These are phyloP conservation scores for Catalaphyllia jardinei DNA, from an alignment of 64 coral and sea anemone genomes.

Conservation along the genomic window DNA sequence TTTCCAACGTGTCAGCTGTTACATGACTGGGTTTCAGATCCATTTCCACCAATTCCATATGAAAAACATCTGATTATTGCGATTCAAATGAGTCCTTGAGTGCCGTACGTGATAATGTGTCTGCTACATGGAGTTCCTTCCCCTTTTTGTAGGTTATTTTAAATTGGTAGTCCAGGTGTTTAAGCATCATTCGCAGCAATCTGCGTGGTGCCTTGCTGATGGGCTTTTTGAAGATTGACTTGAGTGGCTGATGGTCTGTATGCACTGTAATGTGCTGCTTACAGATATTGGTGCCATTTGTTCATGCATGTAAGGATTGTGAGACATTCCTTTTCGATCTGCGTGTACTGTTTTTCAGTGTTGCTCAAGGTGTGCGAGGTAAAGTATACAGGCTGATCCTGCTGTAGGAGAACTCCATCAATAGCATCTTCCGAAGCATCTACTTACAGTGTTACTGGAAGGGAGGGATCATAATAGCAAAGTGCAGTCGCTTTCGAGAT, in stretches of 20 bases:
- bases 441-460: constrained; percentile 56
- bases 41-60: constrained; percentile 48
- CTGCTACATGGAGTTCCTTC: constrained; percentile 41
- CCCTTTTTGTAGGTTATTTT: constrained; percentile 2
- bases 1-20: constrained; percentile 21
- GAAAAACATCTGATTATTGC: constrained; percentile 61
- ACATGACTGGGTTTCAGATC: constrained; percentile 23
- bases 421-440: constrained; percentile 48
- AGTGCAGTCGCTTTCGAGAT: constrained; percentile 30
- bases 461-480: constrained; percentile 7
- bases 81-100: not conserved
- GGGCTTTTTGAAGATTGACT: constrained; percentile 44
- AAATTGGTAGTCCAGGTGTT: constrained; percentile 26
- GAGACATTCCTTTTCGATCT: not conserved
- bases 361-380: constrained; percentile 16
- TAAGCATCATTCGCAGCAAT: constrained; percentile 48
- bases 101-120: constrained; percentile 29
- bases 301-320: constrained; percentile 19
- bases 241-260: constrained; percentile 36
- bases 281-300: constrained; percentile 33
- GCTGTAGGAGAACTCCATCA: constrained; percentile 18
- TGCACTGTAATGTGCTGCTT: constrained; percentile 13
- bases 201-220: constrained; percentile 43
- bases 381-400: constrained; percentile 25
- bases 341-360: constrained; percentile 39